phyloP scores from a whole-genome alignment of 2,797 vertebrate species.

The Fistularia commersonii region DNA sequence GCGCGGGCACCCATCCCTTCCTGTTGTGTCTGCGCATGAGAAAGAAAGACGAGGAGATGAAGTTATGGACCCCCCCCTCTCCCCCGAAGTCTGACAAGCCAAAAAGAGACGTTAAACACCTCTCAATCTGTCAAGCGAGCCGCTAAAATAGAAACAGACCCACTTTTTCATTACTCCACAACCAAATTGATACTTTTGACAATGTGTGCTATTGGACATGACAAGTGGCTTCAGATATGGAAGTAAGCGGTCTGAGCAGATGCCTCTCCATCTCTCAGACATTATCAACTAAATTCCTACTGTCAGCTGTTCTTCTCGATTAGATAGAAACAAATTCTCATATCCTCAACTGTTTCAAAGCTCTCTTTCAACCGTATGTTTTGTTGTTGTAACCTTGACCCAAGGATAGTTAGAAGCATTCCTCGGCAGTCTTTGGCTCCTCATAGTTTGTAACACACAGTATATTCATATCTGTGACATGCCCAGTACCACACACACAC shows the following conservation, averaged over 20 bases:
- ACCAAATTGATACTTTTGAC: constrained; percentile 74
- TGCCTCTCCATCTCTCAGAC: constrained; percentile 62
- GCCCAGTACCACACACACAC: not conserved
- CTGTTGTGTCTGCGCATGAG: no score
- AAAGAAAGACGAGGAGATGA: constrained; percentile 62
- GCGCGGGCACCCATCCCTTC: no score
- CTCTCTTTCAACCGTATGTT: constrained; percentile 32
- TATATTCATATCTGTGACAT: constrained; percentile 2
- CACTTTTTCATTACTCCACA: constrained; percentile 60
- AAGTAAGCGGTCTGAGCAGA: constrained; percentile 59
- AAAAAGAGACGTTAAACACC: constrained; percentile 75
- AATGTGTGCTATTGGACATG: constrained; percentile 67
- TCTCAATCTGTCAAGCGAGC: constrained; percentile 71
- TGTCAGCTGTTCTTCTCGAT: constrained; percentile 71
- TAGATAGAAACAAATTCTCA: constrained; percentile 54
- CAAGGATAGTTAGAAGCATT: constrained; percentile 2
- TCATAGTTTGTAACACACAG: not conserved
- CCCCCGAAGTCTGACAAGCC: constrained; percentile 52
- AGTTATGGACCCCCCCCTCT: constrained; percentile 54
- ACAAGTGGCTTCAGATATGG: constrained; percentile 70
- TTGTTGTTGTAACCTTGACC: constrained; percentile 23
- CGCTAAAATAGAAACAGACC: constrained; percentile 69
- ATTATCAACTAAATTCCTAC: constrained; percentile 59
- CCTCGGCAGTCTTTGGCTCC: not conserved
- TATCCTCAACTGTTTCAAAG: constrained; percentile 30